Evolutionary conservation across 2,113 vertebrate species (phyloP).

Genomic region (Ammospiza nelsoni): DNA sequence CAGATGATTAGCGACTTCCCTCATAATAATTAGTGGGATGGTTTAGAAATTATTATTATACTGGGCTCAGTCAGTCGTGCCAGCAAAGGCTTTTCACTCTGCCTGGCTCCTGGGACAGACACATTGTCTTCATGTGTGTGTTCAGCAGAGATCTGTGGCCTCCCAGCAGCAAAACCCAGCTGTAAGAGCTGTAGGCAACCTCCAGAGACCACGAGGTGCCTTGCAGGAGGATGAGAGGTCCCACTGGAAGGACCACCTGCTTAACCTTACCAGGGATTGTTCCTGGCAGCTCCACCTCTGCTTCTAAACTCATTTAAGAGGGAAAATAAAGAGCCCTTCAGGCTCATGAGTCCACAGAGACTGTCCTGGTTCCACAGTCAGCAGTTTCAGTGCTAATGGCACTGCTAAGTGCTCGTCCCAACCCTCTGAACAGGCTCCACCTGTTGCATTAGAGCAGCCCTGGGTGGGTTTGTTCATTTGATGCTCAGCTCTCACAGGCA

Average conservation of each 20-base stretch:
- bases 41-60: slow-evolving; percentile 16
- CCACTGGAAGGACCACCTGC: background rate
- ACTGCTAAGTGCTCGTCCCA: background rate
- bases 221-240: background rate
- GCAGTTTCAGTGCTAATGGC: background rate
- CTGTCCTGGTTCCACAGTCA: background rate
- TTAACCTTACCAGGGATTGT: background rate
- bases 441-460: background rate
- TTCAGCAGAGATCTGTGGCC: background rate
- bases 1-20: slow-evolving; percentile 43
- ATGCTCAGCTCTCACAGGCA: background rate
- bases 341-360: background rate
- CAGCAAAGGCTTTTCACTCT: slow-evolving; percentile 8
- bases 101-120: background rate
- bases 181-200: background rate
- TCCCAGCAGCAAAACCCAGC: background rate
- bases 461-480: background rate
- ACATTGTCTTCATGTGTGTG: background rate
- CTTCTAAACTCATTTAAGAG: background rate
- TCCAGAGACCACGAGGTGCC: background rate
- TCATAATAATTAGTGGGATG: slow-evolving; percentile 48
- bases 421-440: background rate
- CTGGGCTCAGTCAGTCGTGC: slow-evolving; percentile 9
- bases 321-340: background rate
- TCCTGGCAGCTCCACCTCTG: background rate